Base-by-base conservation (phyloP, 2,797 vertebrate genomes). In the Tadarida brasiliensis region DNA sequence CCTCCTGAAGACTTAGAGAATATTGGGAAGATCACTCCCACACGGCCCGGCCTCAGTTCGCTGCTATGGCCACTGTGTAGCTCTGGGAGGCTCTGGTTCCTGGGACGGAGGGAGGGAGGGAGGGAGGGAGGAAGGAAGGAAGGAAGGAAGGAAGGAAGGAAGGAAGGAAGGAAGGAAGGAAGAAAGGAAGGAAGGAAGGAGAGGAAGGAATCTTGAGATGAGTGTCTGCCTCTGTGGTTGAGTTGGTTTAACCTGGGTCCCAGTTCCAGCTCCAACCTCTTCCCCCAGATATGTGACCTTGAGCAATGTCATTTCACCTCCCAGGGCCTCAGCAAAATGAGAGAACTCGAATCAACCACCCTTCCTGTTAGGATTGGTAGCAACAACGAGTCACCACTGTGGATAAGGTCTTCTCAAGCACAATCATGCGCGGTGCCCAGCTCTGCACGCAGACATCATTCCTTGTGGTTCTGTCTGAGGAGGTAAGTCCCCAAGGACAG, bases 221-320 rank as follows among this genome's bases (percentile, higher is more conserved):
- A 20, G 90, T 76, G 68, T 20, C 57, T 56, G 54, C n/a, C 6
- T 76, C 68, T 93, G 61, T 87, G 83, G 47, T 49, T 91, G 73
- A 78, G n/a, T 61, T 92, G 61, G 49, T 94, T 74, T 82, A 81
- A 67, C 24, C 49, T 91, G 76, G 59, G 35, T n/a, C n/a, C 59
- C 39, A 19, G n/a, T 78, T 47, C 47, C n/a, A 35, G 51, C 61
- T 77, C 28, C 77, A 91, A 20, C 39, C 77, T 82, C 35, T 92
- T 94, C 28, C 39, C 39, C 77, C 70, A 95, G 83, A 89, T 77
- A 28, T n/a, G 14, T 86, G 80, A 92, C 67, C 74, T 91, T 95
- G 47, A 63, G 12, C 63, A 90, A 77, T 80, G 56, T 59, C 70
- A 35, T 20, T 96, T 91, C 15, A 91, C n/a, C 86, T 91, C 59